Evolutionary conservation across 1,140 invertebrate genomes (phyloP), one percentile per base, ranked within the genome.

Genomic region (Calosoma granatense): DNA sequence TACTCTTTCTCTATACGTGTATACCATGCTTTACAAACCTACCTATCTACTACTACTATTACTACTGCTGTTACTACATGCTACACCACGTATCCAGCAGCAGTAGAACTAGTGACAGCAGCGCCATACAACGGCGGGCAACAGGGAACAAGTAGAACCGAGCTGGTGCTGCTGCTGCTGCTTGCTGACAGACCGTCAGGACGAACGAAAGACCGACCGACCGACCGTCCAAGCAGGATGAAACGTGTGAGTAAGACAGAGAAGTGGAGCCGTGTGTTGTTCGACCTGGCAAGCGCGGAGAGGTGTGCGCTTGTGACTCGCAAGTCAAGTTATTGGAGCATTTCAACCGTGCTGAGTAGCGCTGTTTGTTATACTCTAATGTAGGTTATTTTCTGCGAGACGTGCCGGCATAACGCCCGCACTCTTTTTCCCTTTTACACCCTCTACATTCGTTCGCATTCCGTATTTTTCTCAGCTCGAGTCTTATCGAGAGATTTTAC

Each of bases 271-370:
- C n/a, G n/a, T n/a, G n/a, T n/a, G n/a, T n/a, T n/a, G n/a, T n/a
- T n/a, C n/a, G n/a, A n/a, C n/a, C n/a, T n/a, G n/a, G 26, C 6
- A 58, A 60, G 56, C 56, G 55, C 54, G 59, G 57, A 51, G 59
- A 41, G 55, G 57, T 52, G 52, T 53, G 53, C 51, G 43, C 55
- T 57, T 63, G 63, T 64, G 63, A 64, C 61, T 61, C 59, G 63
- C 63, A 64, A 64, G 60, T 62, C 60, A 64, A 64, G 56, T 62
- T 53, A 30, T 23, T 20, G 43, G n/a, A 56, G 47, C 26, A 56
- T 55, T 52, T 36, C 26, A 36, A 36, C 26, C 26, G 26, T 36
- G 26, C 26, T 36, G 26, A 36, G 26, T 36, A 36, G 26, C 26
- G 26, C 26, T 36, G 26, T 36, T 36, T 36, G 26, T 36, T 36